A percentile compares a stretch with the other conserved stretches of the same genome.
Conservation (phyloP, 2,797 vertebrate species). For the Girardinus metallicus region DNA sequence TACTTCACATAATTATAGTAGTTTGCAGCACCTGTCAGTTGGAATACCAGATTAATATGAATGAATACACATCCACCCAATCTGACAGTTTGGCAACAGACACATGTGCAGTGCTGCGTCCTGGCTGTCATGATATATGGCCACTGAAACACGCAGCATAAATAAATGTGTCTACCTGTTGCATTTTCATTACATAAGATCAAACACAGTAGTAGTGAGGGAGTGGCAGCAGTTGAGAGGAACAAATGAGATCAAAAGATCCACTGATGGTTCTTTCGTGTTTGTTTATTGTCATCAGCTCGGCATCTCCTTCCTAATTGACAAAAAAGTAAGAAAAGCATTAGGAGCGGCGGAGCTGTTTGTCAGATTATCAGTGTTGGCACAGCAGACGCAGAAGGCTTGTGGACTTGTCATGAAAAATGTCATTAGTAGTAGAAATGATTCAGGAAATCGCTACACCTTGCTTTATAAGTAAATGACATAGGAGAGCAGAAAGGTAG, state of each 20-base stretch:
- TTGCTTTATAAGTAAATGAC: background rate
- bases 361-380: background rate
- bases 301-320: slow-evolving; percentile 22
- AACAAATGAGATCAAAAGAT: slow-evolving; percentile 11
- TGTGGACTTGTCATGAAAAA: background rate
- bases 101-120: slow-evolving; percentile 6
- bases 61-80: slow-evolving; percentile 22
- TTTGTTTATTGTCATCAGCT: slow-evolving; percentile 27
- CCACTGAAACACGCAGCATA: background rate
- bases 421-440: background rate
- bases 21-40: slow-evolving; percentile 17
- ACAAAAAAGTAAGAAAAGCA: slow-evolving; percentile 2
- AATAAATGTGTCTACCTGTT: slow-evolving; percentile 24
- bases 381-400: background rate
- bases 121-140: background rate
- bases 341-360: background rate
- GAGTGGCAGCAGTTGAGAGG: slow-evolving; percentile 15
- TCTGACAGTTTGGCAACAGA: slow-evolving; percentile 7
- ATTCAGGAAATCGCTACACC: background rate
- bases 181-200: slow-evolving; percentile 1
- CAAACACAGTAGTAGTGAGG: background rate
- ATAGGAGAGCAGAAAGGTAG: background rate
- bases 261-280: background rate
- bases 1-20: slow-evolving; percentile 40
- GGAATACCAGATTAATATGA: slow-evolving; percentile 27